Evolutionary conservation across 64 coral and sea anemone species (phyloP).

Genomic region (Actinia equina): DNA sequence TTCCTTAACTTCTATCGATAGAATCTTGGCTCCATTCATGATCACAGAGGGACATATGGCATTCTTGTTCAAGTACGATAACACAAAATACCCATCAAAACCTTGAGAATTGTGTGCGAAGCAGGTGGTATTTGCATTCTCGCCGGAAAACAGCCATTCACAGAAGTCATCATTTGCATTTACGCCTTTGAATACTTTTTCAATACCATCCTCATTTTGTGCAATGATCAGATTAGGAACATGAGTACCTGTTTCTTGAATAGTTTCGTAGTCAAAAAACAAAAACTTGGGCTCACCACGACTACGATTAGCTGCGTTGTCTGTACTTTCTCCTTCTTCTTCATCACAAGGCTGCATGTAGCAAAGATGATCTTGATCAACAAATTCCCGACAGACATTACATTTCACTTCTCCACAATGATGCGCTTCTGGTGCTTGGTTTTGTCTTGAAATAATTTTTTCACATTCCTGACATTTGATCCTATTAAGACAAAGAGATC

Average conservation of each 20-base stretch:
- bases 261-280: constrained; percentile 39
- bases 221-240: constrained; percentile 8
- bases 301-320: too few relatives aligned
- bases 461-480: background rate
- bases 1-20: background rate
- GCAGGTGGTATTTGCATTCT: background rate
- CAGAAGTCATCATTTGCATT: background rate
- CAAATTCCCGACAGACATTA: constrained; percentile 7
- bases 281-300: too few relatives aligned
- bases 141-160: constrained; percentile 4
- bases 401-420: constrained; percentile 11
- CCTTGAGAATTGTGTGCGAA: constrained; percentile 48
- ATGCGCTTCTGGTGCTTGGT: background rate
- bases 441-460: too few relatives aligned
- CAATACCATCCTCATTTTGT: background rate
- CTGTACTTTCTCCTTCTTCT: too few relatives aligned
- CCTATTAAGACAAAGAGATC: background rate
- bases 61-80: too few relatives aligned
- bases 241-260: constrained; percentile 18
- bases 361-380: constrained; percentile 18
- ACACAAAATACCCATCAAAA: too few relatives aligned
- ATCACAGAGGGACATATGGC: too few relatives aligned
- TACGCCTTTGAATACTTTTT: too few relatives aligned
- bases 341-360: constrained; percentile 19
- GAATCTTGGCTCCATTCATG: constrained; percentile 5